Evolutionary conservation across 2,888 invertebrate genomes (phyloP), one percentile per base, ranked within the genome.

Genomic region (Heliconius ethilla): DNA sequence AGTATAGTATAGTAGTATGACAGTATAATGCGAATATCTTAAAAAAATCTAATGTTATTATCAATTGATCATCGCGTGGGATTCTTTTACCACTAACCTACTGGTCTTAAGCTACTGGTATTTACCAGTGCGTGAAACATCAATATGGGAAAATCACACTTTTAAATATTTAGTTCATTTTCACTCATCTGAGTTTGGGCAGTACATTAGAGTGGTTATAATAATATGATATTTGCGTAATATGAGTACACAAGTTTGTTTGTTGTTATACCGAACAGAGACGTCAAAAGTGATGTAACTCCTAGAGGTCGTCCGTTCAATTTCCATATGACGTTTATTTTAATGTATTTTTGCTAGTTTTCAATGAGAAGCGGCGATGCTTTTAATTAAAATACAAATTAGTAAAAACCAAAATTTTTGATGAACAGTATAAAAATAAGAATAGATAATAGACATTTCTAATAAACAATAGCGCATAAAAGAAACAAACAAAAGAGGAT

Each of bases 401-500:
- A 33, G 33, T 18, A 15, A 0, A 29, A 15, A 55, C 22, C 1
- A 55, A 1, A 18, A 55, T 62, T 63, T 29, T 45, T 73, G 10
- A 55, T 75, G 27, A 22, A 69, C 62, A 63, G 29, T 33, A 75
- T 63, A 29, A 51, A 77, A 72, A 18, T 45, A 62, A 59, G 25
- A 18, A 69, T 73, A 75, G 33, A 70, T 74, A n/a, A 76, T 72
- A 74, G 37, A 1, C 11, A 40, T 75, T 72, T 69, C n/a, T 77
- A 45, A 70, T 67, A 80, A 75, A 80, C 79, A 78, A 79, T 76
- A 75, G 62, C 65, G 62, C 80, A 74, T 80, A 79, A 82, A 81
- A 80, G 15, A 69, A 72, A 76, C 65, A 70, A 75, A 78, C 76
- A 73, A 79, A 79, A 75, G 75, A 80, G 77, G 75, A 80, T 80